A percentile compares a stretch with the other conserved stretches of the same genome.
phyloP scores from a whole-genome alignment of 2,113 vertebrate genomes.

The Callorhinus ursinus region DNA sequence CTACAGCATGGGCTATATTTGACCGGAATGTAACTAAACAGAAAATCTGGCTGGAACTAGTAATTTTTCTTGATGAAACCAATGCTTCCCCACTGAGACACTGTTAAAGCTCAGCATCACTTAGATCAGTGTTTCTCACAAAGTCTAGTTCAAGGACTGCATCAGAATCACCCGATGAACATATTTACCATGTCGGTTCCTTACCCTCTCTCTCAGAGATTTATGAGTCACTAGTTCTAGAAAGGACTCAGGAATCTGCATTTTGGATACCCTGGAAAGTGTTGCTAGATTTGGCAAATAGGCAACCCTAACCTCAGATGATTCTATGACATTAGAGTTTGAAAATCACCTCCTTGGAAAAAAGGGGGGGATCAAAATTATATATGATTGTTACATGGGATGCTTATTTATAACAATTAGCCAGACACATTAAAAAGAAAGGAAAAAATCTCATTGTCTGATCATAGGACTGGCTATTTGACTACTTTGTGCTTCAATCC shows the following conservation, averaged over 20 bases:
- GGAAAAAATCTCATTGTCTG: neutral
- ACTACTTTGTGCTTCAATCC: neutral
- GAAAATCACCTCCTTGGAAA: neutral
- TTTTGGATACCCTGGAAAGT: neutral
- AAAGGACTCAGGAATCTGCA: neutral
- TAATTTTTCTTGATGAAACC: slow-evolving; percentile 28
- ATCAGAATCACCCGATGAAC: neutral
- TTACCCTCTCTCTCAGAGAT: neutral
- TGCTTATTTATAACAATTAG: slow-evolving; percentile 21
- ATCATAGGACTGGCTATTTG: neutral
- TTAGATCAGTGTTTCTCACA: slow-evolving; percentile 12
- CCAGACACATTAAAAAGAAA: neutral
- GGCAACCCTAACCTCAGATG: neutral
- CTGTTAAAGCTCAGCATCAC: neutral
- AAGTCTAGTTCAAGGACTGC: slow-evolving; percentile 18
- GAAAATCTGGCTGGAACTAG: slow-evolving; percentile 39
- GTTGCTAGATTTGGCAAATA: neutral
- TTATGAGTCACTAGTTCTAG: neutral
- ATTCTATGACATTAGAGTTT: neutral
- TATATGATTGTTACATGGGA: neutral
- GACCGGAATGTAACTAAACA: neutral
- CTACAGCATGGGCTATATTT: neutral
- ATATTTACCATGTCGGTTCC: neutral
- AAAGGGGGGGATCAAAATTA: neutral
- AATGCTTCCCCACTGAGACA: neutral